Percentiles rank a stretch among this genome's conserved stretches.
Conservation (phyloP, 2,113 vertebrate genomes). For the Nannobrachium achirus region DNA sequence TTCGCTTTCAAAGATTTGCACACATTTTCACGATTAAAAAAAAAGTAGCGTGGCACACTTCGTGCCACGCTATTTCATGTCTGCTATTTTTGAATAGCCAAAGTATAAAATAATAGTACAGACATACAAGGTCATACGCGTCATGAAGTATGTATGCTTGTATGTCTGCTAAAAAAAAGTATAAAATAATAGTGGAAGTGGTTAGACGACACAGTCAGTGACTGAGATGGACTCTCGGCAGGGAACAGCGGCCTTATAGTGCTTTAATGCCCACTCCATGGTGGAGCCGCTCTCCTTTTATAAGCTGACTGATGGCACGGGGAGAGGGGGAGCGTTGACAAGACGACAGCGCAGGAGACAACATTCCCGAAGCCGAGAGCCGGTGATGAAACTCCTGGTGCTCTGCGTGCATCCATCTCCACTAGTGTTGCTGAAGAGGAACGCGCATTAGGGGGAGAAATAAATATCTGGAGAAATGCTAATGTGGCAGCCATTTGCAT, state of each 20-base stretch:
- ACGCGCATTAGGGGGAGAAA: conserved; percentile 33
- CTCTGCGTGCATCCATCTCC: background rate
- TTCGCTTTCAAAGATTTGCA: too few relatives aligned
- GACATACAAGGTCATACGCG: too few relatives aligned
- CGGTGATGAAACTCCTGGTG: background rate
- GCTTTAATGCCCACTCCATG: conserved; percentile 32
- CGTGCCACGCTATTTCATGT: too few relatives aligned
- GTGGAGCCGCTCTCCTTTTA: conserved; percentile 18
- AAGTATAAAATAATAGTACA: too few relatives aligned
- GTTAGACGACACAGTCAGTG: too few relatives aligned
- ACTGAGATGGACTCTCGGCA: conserved; percentile 35
- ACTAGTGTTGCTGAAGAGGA: background rate
- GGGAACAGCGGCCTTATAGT: conserved; percentile 16
- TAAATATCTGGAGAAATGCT: conserved; percentile 64
- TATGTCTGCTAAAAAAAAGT: too few relatives aligned
- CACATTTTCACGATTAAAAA: too few relatives aligned
- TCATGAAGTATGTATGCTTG: too few relatives aligned
- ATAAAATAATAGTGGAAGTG: too few relatives aligned
- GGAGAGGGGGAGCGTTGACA: background rate
- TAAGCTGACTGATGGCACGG: conserved; percentile 22
- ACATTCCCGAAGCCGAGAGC: conserved; percentile 7
- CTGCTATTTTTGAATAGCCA: too few relatives aligned
- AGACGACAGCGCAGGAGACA: background rate
- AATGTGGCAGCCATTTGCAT: conserved; percentile 72
- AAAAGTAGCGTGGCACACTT: too few relatives aligned